Base-by-base conservation (phyloP, 2,113 vertebrate genomes). In the Larimichthys crocea region DNA sequence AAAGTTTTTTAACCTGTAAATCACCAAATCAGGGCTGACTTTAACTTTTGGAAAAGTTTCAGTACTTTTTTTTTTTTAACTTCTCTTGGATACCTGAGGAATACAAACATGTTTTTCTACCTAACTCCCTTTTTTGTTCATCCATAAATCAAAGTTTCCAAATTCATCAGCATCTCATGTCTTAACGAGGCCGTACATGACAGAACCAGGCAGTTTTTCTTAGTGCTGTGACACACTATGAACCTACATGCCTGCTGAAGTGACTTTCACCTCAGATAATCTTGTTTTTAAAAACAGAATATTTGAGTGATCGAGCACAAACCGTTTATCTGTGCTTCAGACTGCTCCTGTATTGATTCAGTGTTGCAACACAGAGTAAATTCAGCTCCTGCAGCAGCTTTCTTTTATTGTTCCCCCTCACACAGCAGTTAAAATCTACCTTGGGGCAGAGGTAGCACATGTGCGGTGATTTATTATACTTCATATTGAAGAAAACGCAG, bases 381-480 rank as follows among this genome's bases (percentile, higher is more conserved):
- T 63, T 75, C 14, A 35, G 8, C 59, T 82, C 69, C 7, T 20
- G 15, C 59, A 59, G 16, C 40, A 60, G 26, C 67, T 77, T 74
- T 46, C 9, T 56, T 53, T 64, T 59, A 49, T 35, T 46, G 26
- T 44, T 49, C 44, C 35, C 44, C 35, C 53, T 22, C 59, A 69
- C 29, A 5, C 24, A 44, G 20, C n/a, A 11, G 55, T 57, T 67
- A 4, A 74, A 59, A 73, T 48, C 22, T 62, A 50, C 46, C 62
- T 60, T 10, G 2, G 55, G 65, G 35, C 52, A 44, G 73, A 48
- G 26, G 49, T 9, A 48, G 64, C 31, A 48, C 60, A 55, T 11
- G 17, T 66, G 29, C 29, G 4, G 19, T 49, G 44, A 74, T 84
- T 77, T 66, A 73, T 86, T 76, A 12, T 24, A 17, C 26, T 57